These are phyloP conservation scores for Sylvilagus floridanus DNA, from an alignment of 2,797 vertebrate species.

Conservation along the genomic window DNA sequence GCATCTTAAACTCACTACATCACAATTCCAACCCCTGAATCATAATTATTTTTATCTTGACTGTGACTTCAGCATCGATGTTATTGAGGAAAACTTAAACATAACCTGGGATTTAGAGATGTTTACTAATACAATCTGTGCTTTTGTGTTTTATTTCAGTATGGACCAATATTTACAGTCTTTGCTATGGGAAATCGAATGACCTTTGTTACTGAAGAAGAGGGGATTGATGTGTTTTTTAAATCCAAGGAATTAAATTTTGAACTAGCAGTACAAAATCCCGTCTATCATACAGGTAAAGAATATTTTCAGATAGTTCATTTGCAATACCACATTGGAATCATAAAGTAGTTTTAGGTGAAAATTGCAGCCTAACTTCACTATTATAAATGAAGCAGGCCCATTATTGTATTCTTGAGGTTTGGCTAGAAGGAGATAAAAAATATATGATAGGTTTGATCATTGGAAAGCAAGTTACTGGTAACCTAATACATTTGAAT, in stretches of 20 bases:
- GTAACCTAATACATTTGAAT: not conserved
- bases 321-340: not conserved
- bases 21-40: not conserved
- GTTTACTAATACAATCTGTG: constrained; percentile 22
- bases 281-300: constrained; percentile 89
- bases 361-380: not conserved
- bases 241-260: constrained; percentile 91
- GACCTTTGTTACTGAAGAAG: constrained; percentile 91
- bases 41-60: constrained; percentile 48
- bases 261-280: constrained; percentile 90
- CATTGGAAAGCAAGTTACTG: not conserved
- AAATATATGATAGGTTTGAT: not conserved
- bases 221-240: constrained; percentile 89
- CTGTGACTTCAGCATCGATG: not conserved
- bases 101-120: not conserved
- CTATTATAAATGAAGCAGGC: not conserved
- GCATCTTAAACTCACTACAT: no score
- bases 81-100: not conserved
- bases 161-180: constrained; percentile 91
- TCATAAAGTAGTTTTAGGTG: not conserved
- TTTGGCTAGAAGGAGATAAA: not conserved
- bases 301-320: constrained; percentile 2
- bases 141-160: constrained; percentile 84
- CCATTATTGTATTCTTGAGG: constrained; percentile 11
- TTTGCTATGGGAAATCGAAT: constrained; percentile 89